These are phyloP conservation scores for Sebastolobus altivelis DNA, from an alignment of 2,797 vertebrate species.

Conservation along the genomic window DNA sequence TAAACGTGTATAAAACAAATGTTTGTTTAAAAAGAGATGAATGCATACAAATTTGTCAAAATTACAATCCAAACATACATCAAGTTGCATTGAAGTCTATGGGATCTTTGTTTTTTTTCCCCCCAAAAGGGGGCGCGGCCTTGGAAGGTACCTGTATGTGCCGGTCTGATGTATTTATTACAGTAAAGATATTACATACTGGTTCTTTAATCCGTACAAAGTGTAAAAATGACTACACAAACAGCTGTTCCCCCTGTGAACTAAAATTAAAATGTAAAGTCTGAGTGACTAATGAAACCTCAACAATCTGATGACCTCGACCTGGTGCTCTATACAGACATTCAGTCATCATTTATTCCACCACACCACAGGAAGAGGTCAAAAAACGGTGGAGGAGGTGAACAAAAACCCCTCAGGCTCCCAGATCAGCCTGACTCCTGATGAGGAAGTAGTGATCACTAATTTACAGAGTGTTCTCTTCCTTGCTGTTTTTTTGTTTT, in stretches of 20 bases:
- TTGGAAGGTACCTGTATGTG: not conserved
- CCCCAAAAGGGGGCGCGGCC: not conserved
- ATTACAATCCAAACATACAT: not conserved
- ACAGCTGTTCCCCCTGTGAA: not conserved
- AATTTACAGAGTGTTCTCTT: slow-evolving; percentile 49
- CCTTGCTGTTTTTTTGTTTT: slow-evolving; percentile 47
- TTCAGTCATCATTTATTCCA: slow-evolving; percentile 9
- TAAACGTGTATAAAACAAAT: not conserved
- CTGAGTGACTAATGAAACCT: slow-evolving; percentile 5
- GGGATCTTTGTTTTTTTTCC: not conserved
- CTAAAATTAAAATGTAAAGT: not conserved
- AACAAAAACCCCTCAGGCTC: slow-evolving; percentile 30
- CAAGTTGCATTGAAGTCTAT: not conserved
- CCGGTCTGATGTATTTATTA: not conserved
- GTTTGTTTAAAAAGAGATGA: not conserved
- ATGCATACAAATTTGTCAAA: not conserved
- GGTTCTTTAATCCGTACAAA: not conserved
- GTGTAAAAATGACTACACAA: not conserved
- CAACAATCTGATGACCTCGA: not conserved
- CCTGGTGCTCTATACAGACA: not conserved
- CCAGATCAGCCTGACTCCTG: slow-evolving; percentile 15
- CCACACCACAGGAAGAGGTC: slow-evolving; percentile 34
- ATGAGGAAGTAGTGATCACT: slow-evolving; percentile 72
- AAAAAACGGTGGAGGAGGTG: not conserved
- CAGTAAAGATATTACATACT: not conserved